A percentile compares a stretch with the other conserved stretches of the same genome.
phyloP scores from a whole-genome alignment of 2,888 invertebrate genomes.

The Sicus ferrugineus region DNA sequence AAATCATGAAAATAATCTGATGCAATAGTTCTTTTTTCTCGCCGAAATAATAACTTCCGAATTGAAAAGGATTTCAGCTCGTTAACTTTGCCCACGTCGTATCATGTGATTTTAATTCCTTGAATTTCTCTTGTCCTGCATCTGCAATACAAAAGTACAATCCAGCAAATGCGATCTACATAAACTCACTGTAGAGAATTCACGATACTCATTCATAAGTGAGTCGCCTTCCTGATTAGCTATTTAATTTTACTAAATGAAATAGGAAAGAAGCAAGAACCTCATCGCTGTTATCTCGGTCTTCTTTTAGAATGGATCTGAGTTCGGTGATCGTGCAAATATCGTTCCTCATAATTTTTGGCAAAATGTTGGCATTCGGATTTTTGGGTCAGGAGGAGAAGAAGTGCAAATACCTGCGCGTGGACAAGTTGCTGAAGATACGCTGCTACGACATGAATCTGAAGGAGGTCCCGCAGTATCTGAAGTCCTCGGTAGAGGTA shows the following conservation, averaged over 20 bases:
- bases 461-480: slow-evolving; percentile 60
- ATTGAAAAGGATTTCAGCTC: too few relatives aligned
- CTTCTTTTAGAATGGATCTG: slow-evolving; percentile 46
- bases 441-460: slow-evolving; percentile 60
- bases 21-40: too few relatives aligned
- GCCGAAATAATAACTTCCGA: too few relatives aligned
- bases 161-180: neutral
- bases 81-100: too few relatives aligned
- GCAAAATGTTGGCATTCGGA: slow-evolving; percentile 55
- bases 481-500: slow-evolving; percentile 62
- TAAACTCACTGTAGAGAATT: too few relatives aligned
- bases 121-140: too few relatives aligned
- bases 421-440: slow-evolving; percentile 57
- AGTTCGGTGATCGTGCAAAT: slow-evolving; percentile 47
- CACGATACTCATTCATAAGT: too few relatives aligned
- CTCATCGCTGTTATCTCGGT: slow-evolving; percentile 9
- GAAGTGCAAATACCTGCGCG: slow-evolving; percentile 56
- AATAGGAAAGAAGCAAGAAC: neutral
- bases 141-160: neutral
- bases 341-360: slow-evolving; percentile 51
- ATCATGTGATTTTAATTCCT: too few relatives aligned
- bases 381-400: slow-evolving; percentile 53
- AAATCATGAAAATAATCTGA: too few relatives aligned
- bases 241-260: too few relatives aligned
- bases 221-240: too few relatives aligned